phyloP scores from a whole-genome alignment of 2,888 invertebrate species.

The Physocephala rufipes region DNA sequence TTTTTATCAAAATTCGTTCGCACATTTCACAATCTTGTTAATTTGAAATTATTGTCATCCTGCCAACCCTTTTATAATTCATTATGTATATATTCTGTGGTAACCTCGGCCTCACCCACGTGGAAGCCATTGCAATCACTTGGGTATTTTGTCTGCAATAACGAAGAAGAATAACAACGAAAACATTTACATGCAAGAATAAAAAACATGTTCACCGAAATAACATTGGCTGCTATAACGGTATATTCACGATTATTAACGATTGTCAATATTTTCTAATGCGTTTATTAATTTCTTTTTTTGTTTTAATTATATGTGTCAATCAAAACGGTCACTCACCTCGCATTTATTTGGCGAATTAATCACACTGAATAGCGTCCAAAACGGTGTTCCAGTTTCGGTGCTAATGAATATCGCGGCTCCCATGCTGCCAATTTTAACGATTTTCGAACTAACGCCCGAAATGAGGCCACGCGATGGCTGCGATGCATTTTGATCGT shows the following conservation, averaged over 20 bases:
- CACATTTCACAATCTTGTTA: slow-evolving; percentile 9
- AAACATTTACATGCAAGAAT: too few relatives aligned
- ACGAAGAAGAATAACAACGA: slow-evolving; percentile 17
- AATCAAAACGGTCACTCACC: slow-evolving; percentile 68
- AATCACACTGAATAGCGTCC: slow-evolving; percentile 80
- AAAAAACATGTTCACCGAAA: too few relatives aligned
- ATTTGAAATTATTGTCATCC: too few relatives aligned
- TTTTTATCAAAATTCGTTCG: neutral
- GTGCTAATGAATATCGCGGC: slow-evolving; percentile 82
- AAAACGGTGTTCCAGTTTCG: slow-evolving; percentile 78
- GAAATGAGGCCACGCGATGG: slow-evolving; percentile 68
- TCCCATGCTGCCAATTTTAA: slow-evolving; percentile 78
- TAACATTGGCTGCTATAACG: too few relatives aligned
- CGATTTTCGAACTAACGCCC: slow-evolving; percentile 76
- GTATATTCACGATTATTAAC: too few relatives aligned
- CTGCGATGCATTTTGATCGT: slow-evolving; percentile 66
- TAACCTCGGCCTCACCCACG: slow-evolving; percentile 82
- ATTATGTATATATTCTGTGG: slow-evolving; percentile 83
- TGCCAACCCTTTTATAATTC: slow-evolving; percentile 71
- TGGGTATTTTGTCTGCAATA: slow-evolving; percentile 67
- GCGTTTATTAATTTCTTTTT: too few relatives aligned
- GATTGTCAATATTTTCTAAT: too few relatives aligned
- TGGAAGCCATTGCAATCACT: slow-evolving; percentile 82
- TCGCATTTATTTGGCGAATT: slow-evolving; percentile 77
- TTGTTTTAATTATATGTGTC: too few relatives aligned